Evolutionary conservation across 1,140 invertebrate species (phyloP).

Genomic region (Diorhabda elongata): DNA sequence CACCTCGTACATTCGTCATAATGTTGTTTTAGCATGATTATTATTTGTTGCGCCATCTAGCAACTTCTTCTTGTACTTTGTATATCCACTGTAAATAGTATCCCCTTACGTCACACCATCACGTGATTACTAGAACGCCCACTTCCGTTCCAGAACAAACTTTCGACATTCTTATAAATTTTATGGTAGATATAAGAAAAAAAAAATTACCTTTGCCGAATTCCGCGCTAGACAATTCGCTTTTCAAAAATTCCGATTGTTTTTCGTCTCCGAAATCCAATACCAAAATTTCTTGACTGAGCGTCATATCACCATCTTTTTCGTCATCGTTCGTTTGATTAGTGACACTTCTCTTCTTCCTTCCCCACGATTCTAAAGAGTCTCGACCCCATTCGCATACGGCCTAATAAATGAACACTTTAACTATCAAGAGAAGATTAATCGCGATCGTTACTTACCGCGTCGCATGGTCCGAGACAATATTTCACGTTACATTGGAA

Average conservation of each 20-base stretch:
- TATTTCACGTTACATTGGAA: conserved; percentile 98
- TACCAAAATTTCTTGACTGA: conserved; percentile 90
- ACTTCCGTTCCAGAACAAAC: not conserved
- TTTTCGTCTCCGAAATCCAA: conserved; percentile 88
- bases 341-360: conserved; percentile 72
- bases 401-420: conserved; percentile 55
- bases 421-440: not conserved
- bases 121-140: no score
- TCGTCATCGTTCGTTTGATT: conserved; percentile 51
- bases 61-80: no score
- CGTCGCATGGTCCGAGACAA: conserved; percentile 89
- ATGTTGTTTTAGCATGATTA: no score
- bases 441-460: conserved; percentile 57
- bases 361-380: conserved; percentile 84
- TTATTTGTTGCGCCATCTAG: no score
- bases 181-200: no score
- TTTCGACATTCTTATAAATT: not conserved
- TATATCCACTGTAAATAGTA: no score
- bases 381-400: conserved; percentile 85
- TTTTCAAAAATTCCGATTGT: conserved; percentile 72
- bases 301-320: conserved; percentile 84
- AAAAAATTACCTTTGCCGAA: conserved; percentile 60
- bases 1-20: no score
- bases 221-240: conserved; percentile 68
- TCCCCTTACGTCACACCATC: no score